These are phyloP conservation scores for Eupithecia inturbata DNA, from an alignment of 2,888 invertebrate genomes.

Conservation along the genomic window DNA sequence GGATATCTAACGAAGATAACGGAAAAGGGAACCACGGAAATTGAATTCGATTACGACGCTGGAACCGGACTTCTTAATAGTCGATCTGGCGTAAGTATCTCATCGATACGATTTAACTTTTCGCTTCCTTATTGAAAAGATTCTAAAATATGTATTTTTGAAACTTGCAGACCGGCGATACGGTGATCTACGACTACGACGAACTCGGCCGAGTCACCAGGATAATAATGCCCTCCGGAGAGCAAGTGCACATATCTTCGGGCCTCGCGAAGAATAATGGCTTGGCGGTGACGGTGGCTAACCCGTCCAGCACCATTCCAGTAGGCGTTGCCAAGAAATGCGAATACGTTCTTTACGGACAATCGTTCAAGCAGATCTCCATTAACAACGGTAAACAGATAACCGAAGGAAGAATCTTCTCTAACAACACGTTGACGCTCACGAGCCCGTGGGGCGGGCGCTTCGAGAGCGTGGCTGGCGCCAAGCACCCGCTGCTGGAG, in stretches of 20 bases:
- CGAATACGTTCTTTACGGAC: conserved; percentile 86
- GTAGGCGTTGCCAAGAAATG: conserved; percentile 83
- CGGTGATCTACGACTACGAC: conserved; percentile 96
- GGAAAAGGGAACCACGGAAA: conserved; percentile 94
- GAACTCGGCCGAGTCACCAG: conserved; percentile 93
- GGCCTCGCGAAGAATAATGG: conserved; percentile 91
- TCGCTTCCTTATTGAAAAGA: neutral
- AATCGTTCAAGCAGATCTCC: conserved; percentile 87
- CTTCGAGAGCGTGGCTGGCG: conserved; percentile 90
- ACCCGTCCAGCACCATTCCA: conserved; percentile 79
- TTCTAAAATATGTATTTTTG: conserved; percentile 1
- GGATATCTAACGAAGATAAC: conserved; percentile 94
- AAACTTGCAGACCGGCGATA: conserved; percentile 88
- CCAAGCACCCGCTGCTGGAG: conserved; percentile 92
- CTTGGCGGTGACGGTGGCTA: conserved; percentile 88
- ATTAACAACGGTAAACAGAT: conserved; percentile 89
- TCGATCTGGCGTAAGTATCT: conserved; percentile 88
- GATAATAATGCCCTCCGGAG: conserved; percentile 95
- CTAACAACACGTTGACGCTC: conserved; percentile 91
- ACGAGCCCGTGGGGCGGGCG: conserved; percentile 90
- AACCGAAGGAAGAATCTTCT: conserved; percentile 89
- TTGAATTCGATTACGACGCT: conserved; percentile 95
- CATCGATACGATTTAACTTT: neutral
- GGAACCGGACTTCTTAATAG: conserved; percentile 94
- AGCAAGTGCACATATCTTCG: conserved; percentile 91